Percentiles rank a stretch among this genome's conserved stretches.
Conservation (phyloP, 1,140 invertebrate species). For the Achatina immaculata region DNA sequence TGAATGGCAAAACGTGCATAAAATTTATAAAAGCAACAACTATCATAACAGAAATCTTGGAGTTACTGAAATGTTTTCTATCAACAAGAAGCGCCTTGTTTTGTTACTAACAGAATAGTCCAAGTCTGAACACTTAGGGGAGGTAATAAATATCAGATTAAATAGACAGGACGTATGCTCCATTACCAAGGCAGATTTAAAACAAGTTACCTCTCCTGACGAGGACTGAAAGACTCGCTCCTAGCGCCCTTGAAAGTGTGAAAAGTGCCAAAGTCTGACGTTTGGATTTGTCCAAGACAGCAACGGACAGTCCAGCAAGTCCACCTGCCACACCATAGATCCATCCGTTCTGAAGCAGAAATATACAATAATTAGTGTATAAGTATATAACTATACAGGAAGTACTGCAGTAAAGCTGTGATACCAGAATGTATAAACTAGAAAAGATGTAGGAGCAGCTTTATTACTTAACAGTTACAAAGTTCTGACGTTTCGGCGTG, state of each 20-base stretch:
- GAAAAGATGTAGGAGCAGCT: no score
- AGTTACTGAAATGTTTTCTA: neutral
- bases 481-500: no score
- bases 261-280: conserved; percentile 55
- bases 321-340: conserved; percentile 59
- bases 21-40: neutral
- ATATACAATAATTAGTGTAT: no score
- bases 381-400: no score
- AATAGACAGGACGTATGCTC: neutral
- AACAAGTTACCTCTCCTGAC: conserved; percentile 44
- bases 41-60: neutral
- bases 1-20: neutral
- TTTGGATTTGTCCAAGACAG: conserved; percentile 49
- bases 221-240: conserved; percentile 55
- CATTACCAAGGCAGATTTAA: neutral
- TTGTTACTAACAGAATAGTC: neutral
- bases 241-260: conserved; percentile 57
- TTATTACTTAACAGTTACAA: no score
- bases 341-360: conserved; percentile 58
- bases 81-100: neutral
- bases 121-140: neutral
- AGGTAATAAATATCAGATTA: neutral
- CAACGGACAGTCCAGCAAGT: conserved; percentile 55
- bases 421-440: no score
- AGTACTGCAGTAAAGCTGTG: no score